phyloP scores from a whole-genome alignment of 1,140 invertebrate genomes.

The Aphelenchoides besseyi region DNA sequence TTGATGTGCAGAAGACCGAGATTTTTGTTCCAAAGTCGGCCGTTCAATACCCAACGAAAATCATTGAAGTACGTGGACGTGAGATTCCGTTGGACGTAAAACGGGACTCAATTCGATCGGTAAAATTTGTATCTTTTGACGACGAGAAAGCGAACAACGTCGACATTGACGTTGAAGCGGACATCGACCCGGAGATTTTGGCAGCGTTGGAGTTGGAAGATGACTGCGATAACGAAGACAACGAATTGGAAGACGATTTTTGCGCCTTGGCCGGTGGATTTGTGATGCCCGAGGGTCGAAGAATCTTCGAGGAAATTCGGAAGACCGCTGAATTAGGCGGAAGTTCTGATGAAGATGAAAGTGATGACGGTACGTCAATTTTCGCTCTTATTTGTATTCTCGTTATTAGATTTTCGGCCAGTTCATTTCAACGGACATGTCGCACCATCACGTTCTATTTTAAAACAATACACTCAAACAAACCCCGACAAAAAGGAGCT shows the following conservation, averaged over 20 bases:
- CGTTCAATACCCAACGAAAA: neutral
- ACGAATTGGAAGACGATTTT: conserved; percentile 85
- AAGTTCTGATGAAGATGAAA: conserved; percentile 27
- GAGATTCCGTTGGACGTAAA: conserved; percentile 5
- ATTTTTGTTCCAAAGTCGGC: neutral
- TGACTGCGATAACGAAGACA: conserved; percentile 81
- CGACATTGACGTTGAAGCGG: conserved; percentile 66
- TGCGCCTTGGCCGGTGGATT: conserved; percentile 72
- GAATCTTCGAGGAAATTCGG: conserved; percentile 37
- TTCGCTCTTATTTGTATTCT: neutral
- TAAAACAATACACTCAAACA: neutral
- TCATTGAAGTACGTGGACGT: neutral
- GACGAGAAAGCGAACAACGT: neutral
- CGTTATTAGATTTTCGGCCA: neutral
- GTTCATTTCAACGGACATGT: neutral
- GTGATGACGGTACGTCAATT: conserved; percentile 22
- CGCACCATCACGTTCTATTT: neutral
- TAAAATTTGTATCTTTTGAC: too few species aligned
- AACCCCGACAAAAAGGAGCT: conserved; percentile 63
- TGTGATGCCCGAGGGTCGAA: conserved; percentile 24
- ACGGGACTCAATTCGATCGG: too few species aligned
- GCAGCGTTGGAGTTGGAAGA: conserved; percentile 76
- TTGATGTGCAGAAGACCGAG: neutral
- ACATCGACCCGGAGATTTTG: conserved; percentile 87
- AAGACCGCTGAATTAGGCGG: conserved; percentile 30